Base-by-base conservation (phyloP, 92 coral and sea anemone species). In the Anthopleura xanthogrammica region DNA sequence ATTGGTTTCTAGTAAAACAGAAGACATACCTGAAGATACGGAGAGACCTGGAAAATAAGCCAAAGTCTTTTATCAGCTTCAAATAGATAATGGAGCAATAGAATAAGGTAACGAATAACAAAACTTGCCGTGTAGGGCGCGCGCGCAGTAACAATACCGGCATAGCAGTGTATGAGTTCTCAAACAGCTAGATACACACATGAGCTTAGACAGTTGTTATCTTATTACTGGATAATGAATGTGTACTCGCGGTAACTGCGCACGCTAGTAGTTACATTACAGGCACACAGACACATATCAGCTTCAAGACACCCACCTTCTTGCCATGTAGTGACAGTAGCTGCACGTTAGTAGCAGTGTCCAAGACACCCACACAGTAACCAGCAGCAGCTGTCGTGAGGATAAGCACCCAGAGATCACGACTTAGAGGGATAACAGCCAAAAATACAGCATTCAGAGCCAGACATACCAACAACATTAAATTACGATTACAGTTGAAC, bases 331-430 rank as follows among this genome's bases (percentile, higher is more conserved):
- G 80, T 39, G 88, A 87, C 68, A 95, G 85, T 20, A 95, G 88
- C 73, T 91, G 97, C 13, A 95, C 95, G 54, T 95, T 95, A 29
- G 98, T 92, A 13, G 94, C 95, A n/a, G 97, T 95, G 82, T 95
- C 98, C 83, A 95, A 72, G 39, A 95, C 93, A 19, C 98, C 98
- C 5, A 93, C 97, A 48, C 93, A 93, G 60, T 94, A 91, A 20
- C 98, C 98, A 9, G 98, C 97, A 36, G 97, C 94, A 20, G 97
- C 98, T 46, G 97, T 95, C 41, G 91, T 75, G 43, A 92, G 72
- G 50, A 93, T 91, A 7, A 95, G 86, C 39, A 93, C 76, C 98
- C 97, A 95, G 19, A 95, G 87, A n/a, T 90, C 90, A 16, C 97
- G 90, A 79, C 97, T 93, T 72, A 83, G 77, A 16, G 98, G 98